phyloP scores from a whole-genome alignment of 2,797 vertebrate genomes.

The Acropternis orthonyx region DNA sequence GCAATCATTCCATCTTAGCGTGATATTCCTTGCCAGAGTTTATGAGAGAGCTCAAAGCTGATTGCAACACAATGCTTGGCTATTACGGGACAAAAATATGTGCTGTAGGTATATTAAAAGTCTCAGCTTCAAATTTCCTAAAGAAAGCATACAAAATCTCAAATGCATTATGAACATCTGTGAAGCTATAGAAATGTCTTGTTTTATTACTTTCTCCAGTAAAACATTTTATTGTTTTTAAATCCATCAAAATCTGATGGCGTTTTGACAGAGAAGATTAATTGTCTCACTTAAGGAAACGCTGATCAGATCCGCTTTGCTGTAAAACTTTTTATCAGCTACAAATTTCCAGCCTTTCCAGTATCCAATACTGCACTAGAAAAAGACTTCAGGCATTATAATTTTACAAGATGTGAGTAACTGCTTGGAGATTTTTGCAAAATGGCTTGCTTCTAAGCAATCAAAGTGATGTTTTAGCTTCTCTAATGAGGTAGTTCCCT shows the following conservation, averaged over 20 bases:
- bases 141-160: background rate
- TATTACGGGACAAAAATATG: background rate
- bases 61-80: background rate
- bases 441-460: slow-evolving; percentile 31
- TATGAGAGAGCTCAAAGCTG: background rate
- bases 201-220: background rate
- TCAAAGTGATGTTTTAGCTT: background rate
- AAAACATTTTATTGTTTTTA: background rate
- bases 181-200: background rate
- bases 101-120: background rate
- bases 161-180: background rate
- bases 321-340: slow-evolving; percentile 31
- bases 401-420: slow-evolving; percentile 50
- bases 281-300: slow-evolving; percentile 15
- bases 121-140: background rate
- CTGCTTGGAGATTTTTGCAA: slow-evolving; percentile 24
- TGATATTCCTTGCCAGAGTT: background rate
- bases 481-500: slow-evolving; percentile 35
- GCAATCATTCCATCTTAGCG: background rate
- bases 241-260: slow-evolving; percentile 10
- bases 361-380: background rate
- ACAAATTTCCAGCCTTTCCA: slow-evolving; percentile 15
- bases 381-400: slow-evolving; percentile 15
- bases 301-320: slow-evolving; percentile 9
- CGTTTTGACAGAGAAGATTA: slow-evolving; percentile 24